A percentile compares a stretch with the other conserved stretches of the same genome.
Evolutionary conservation across 2,797 vertebrate genomes (phyloP).

Genomic region (Tapera naevia): DNA sequence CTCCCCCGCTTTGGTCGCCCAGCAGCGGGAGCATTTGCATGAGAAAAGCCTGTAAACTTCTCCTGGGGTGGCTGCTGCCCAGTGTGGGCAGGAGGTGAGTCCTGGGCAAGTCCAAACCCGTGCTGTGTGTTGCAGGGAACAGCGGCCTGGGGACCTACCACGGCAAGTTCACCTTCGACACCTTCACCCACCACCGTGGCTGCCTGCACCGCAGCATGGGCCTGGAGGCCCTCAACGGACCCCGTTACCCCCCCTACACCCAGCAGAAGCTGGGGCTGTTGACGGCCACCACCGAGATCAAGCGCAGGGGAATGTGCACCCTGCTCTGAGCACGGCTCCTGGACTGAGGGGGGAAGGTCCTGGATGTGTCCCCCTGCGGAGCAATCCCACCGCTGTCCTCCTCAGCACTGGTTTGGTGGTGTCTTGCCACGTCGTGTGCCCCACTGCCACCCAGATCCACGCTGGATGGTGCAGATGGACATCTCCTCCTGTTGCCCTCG

Average conservation of each 20-base stretch:
- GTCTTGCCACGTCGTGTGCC: background rate
- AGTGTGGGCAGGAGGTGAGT: background rate
- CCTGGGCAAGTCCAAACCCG: too few relatives aligned
- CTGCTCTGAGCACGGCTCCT: constrained; percentile 75
- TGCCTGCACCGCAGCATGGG: constrained; percentile 83
- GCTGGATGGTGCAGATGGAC: fast-evolving
- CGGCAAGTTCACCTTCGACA: constrained; percentile 88
- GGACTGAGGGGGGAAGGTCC: fast-evolving
- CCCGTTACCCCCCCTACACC: constrained; percentile 88
- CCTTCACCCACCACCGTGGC: constrained; percentile 83
- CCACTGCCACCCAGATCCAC: fast-evolving
- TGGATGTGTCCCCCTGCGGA: background rate
- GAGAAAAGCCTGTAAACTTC: background rate
- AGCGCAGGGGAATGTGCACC: constrained; percentile 75
- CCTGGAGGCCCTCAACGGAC: constrained; percentile 81
- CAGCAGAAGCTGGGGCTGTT: constrained; percentile 77
- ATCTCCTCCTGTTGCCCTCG: background rate
- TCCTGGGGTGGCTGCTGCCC: fast-evolving
- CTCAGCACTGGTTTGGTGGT: fast-evolving
- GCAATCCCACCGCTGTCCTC: too few relatives aligned
- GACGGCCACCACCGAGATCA: constrained; percentile 72
- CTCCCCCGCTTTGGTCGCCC: too few relatives aligned
- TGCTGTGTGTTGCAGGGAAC: constrained; percentile 35
- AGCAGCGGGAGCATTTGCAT: background rate
- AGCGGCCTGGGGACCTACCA: constrained; percentile 90